Conservation (phyloP, 2,888 invertebrate species). For the Poecilobothrus nobilitatus region DNA sequence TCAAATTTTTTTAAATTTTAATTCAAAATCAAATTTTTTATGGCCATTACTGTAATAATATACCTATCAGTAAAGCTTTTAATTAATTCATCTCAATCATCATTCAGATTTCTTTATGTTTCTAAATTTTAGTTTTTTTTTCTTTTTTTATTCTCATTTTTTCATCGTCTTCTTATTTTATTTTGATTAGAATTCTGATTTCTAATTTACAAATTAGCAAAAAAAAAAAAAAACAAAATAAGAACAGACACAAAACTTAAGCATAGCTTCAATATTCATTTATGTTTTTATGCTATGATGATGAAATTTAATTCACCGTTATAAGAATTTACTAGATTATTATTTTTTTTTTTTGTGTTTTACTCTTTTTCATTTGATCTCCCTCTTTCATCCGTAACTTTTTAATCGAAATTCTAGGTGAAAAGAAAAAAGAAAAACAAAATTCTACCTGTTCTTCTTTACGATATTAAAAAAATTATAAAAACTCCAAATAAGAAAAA, state of each 20-base stretch:
- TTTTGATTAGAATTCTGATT: background rate
- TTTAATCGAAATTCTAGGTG: too few relatives aligned
- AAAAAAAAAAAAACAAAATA: background rate
- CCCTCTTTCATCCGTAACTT: too few relatives aligned
- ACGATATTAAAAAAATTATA: background rate
- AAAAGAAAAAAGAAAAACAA: background rate
- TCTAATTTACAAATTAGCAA: slow-evolving; percentile 1
- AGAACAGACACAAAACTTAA: background rate
- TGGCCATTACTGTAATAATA: too few relatives aligned
- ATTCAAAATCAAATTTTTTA: too few relatives aligned
- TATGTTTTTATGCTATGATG: background rate
- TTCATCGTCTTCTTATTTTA: too few relatives aligned
- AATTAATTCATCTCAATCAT: too few relatives aligned
- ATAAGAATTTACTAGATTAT: background rate
- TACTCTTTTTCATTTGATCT: background rate
- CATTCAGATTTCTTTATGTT: too few relatives aligned
- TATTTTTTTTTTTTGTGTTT: background rate
- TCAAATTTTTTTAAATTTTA: too few relatives aligned
- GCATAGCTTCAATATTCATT: background rate
- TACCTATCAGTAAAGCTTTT: too few relatives aligned
- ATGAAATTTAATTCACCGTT: background rate
- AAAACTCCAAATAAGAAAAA: background rate
- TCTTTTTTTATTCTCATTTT: too few relatives aligned
- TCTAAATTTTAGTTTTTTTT: too few relatives aligned
- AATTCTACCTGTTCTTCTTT: background rate